Percentiles rank a stretch among this genome's conserved stretches.
These are phyloP conservation scores for Trichacis sp. DNA, from an alignment of 2,888 invertebrate genomes.

Conservation along the genomic window DNA sequence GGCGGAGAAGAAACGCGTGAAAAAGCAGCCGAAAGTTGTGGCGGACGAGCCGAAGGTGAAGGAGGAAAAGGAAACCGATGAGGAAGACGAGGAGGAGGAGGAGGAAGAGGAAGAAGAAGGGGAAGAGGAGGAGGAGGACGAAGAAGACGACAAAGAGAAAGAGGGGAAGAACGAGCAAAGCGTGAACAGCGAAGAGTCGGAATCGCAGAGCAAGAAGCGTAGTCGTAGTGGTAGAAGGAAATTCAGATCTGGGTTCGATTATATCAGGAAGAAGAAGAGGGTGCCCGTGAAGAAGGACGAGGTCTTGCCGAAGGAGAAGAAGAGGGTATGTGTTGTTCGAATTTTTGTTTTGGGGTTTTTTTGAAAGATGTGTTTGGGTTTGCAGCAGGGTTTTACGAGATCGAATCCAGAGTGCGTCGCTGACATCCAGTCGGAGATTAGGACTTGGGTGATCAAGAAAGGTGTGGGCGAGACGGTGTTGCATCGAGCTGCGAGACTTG, in stretches of 20 bases:
- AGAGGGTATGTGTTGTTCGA: constrained; percentile 60
- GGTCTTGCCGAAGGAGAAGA: constrained; percentile 69
- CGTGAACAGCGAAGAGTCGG: constrained; percentile 43
- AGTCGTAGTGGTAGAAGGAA: constrained; percentile 79
- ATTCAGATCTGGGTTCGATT: constrained; percentile 88
- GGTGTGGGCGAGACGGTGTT: constrained; percentile 93
- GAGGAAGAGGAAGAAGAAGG: constrained; percentile 67
- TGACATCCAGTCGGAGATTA: constrained; percentile 87
- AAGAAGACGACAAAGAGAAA: constrained; percentile 54
- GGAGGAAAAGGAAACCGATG: constrained; percentile 59
- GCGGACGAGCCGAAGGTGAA: constrained; percentile 59
- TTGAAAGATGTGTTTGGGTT: constrained; percentile 7
- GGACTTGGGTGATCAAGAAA: constrained; percentile 93
- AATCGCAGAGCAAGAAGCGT: constrained; percentile 70
- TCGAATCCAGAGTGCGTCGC: constrained; percentile 78
- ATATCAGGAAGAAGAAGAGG: constrained; percentile 91
- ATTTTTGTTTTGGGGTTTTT: constrained; percentile 1
- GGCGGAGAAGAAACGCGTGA: constrained; percentile 52
- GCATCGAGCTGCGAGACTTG: constrained; percentile 90
- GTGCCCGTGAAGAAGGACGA: constrained; percentile 73
- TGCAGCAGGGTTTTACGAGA: constrained; percentile 61
- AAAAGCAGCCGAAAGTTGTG: constrained; percentile 58
- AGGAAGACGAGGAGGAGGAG: constrained; percentile 67
- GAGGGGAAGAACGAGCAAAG: constrained; percentile 67
- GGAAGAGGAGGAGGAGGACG: constrained; percentile 45